Conservation (phyloP, 2,888 invertebrate genomes). For the Harpalus rufipes region DNA sequence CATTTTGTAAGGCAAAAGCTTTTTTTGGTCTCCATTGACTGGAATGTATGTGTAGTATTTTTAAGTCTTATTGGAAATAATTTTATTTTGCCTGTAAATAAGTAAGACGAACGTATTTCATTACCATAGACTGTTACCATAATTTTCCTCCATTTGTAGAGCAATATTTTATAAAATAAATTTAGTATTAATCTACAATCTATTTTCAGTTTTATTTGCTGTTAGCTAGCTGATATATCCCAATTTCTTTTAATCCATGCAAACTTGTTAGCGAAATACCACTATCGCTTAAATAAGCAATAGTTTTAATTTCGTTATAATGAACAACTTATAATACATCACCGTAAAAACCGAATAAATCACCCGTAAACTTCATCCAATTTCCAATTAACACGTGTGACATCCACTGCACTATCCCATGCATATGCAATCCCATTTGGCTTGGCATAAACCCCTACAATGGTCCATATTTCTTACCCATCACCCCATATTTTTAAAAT, state of each 20-base stretch:
- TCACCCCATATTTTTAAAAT: constrained; percentile 6
- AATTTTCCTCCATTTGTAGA: no score
- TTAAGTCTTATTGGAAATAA: no score
- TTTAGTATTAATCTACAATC: background rate
- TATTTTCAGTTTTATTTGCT: background rate
- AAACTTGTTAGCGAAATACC: background rate
- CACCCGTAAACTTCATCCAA: background rate
- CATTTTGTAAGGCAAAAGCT: no score
- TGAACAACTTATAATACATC: constrained; percentile 3
- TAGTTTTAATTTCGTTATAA: constrained; percentile 7
- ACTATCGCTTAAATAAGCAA: background rate
- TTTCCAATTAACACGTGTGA: background rate
- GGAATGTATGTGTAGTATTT: no score
- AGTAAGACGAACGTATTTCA: no score
- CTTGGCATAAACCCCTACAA: background rate
- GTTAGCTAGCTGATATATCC: background rate
- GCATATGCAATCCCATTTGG: constrained; percentile 5
- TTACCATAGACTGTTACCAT: no score
- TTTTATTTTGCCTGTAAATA: no score
- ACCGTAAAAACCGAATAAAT: background rate
- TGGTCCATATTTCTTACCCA: constrained; percentile 5
- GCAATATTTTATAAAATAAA: background rate
- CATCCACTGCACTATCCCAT: background rate
- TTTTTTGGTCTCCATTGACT: no score
- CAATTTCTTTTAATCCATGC: constrained; percentile 2